Conservation (phyloP, 2,888 invertebrate genomes). For the Campoplex nolae region DNA sequence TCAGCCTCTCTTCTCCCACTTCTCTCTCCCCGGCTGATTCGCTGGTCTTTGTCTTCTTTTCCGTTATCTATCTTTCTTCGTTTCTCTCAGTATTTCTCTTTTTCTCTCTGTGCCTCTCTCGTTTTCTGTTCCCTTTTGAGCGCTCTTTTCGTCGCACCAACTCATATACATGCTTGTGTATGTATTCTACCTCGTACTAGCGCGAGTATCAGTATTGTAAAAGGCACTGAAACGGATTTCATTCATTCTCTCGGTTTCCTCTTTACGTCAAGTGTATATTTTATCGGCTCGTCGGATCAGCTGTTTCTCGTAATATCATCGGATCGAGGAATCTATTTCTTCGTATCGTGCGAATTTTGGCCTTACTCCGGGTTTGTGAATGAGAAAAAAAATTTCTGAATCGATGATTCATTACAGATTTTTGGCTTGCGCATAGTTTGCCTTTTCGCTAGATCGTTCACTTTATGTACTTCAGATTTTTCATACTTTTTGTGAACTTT, state of each 20-base stretch:
- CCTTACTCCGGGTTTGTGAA: not conserved
- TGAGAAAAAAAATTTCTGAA: not conserved
- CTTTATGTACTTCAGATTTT: not conserved
- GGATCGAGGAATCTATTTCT: not conserved
- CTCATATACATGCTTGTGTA: not conserved
- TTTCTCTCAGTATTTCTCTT: constrained; percentile 63
- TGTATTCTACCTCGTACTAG: not conserved
- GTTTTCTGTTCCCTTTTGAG: constrained; percentile 68
- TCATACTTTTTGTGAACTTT: not conserved
- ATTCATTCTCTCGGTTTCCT: constrained; percentile 40
- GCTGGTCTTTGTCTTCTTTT: constrained; percentile 72
- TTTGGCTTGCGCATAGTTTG: not conserved
- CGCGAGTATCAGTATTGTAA: constrained; percentile 2
- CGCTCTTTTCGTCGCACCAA: constrained; percentile 56
- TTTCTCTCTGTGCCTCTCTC: constrained; percentile 52
- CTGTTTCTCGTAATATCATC: constrained; percentile 13
- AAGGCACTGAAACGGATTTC: constrained; percentile 40
- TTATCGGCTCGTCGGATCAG: constrained; percentile 13
- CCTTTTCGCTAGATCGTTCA: not conserved
- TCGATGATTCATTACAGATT: not conserved
- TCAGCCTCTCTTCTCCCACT: constrained; percentile 71
- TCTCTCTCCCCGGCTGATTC: constrained; percentile 62
- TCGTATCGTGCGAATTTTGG: not conserved
- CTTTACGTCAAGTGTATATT: constrained; percentile 24
- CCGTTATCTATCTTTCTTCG: not conserved